Conservation (phyloP, 2,797 vertebrate species). For the Pelobates cultripes region DNA sequence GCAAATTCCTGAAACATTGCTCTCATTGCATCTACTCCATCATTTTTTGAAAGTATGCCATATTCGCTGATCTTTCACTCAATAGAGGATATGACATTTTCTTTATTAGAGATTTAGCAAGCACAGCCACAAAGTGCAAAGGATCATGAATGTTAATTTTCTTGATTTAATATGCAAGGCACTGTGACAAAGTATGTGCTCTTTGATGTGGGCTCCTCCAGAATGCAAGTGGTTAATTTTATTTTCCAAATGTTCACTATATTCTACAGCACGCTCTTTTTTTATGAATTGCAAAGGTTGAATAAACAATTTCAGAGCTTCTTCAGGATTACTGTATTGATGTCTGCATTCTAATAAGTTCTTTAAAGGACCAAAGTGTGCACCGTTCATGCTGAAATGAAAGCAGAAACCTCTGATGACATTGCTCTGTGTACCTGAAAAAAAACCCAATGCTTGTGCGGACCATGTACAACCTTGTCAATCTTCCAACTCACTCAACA, state of each 20-base stretch:
- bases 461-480: slow-evolving; percentile 10
- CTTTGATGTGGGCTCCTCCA: background rate
- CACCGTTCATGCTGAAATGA: slow-evolving; percentile 7
- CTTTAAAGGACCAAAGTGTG: slow-evolving; percentile 9
- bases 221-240: background rate
- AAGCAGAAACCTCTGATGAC: slow-evolving; percentile 14
- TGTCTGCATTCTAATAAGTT: slow-evolving; percentile 38
- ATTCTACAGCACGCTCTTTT: background rate
- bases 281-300: slow-evolving; percentile 25
- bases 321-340: slow-evolving; percentile 5
- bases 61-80: background rate
- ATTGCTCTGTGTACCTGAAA: slow-evolving; percentile 1
- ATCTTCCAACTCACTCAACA: background rate
- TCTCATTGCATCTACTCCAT: background rate
- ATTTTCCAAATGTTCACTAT: slow-evolving; percentile 13
- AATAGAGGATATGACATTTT: background rate
- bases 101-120: too few species aligned
- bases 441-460: background rate
- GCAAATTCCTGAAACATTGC: background rate
- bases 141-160: background rate
- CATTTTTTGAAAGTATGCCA: background rate
- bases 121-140: too few species aligned
- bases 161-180: background rate
- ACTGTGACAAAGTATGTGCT: background rate
- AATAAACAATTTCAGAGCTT: slow-evolving; percentile 20